phyloP scores from a whole-genome alignment of 2,888 invertebrate species.

The Colostygia pectinataria region DNA sequence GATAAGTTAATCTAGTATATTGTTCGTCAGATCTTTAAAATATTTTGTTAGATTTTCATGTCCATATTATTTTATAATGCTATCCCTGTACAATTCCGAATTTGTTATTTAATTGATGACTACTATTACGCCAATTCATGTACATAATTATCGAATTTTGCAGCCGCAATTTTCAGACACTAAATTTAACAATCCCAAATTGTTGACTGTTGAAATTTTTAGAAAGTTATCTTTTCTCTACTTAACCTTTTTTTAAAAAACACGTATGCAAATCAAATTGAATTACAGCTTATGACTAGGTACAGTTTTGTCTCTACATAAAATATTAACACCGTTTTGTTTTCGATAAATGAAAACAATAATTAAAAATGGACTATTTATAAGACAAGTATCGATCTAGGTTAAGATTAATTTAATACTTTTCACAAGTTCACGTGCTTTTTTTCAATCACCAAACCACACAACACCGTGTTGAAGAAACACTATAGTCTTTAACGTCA shows the following conservation, averaged over 20 bases:
- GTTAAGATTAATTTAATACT: constrained; percentile 31
- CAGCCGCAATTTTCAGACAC: neutral
- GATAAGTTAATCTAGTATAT: too few relatives aligned
- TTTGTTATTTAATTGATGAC: constrained; percentile 53
- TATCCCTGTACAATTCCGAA: constrained; percentile 83
- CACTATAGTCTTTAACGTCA: constrained; percentile 67
- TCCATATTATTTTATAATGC: constrained; percentile 45
- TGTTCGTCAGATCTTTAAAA: constrained; percentile 36
- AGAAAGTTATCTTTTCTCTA: constrained; percentile 52
- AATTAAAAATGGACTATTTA: constrained; percentile 26
- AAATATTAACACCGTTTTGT: constrained; percentile 32
- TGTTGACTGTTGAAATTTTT: constrained; percentile 21
- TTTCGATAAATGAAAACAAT: constrained; percentile 23
- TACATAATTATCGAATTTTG: constrained; percentile 9
- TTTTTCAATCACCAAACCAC: constrained; percentile 30
- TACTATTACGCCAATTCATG: constrained; percentile 27
- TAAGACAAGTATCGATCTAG: constrained; percentile 24
- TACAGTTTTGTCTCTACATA: constrained; percentile 69
- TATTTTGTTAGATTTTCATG: constrained; percentile 29
- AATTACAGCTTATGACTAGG: constrained; percentile 81
- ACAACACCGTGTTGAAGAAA: constrained; percentile 46
- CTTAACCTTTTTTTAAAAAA: constrained; percentile 59
- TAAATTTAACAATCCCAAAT: neutral
- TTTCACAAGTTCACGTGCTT: constrained; percentile 31
- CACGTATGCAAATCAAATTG: constrained; percentile 57